Evolutionary conservation across 1,140 invertebrate species (phyloP).

Genomic region (Onthophagus taurus): DNA sequence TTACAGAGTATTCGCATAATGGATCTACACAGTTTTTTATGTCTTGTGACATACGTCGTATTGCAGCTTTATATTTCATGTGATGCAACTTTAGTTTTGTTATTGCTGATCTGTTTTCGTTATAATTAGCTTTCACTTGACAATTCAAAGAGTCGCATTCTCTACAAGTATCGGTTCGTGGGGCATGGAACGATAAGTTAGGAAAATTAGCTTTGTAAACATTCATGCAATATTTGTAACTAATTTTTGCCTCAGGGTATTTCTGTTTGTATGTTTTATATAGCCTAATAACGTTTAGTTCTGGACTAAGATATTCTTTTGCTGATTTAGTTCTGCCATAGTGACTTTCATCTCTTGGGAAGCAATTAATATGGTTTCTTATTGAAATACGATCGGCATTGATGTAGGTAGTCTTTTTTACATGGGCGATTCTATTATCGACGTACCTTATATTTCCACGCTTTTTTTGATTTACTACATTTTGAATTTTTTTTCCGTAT

Average conservation of each 20-base stretch:
- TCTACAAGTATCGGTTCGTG: conserved; percentile 13
- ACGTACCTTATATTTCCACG: background rate
- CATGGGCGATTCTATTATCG: background rate
- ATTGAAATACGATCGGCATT: conserved; percentile 8
- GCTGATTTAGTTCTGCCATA: conserved; percentile 11
- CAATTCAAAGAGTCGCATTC: conserved; percentile 10
- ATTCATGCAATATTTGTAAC: conserved; percentile 11
- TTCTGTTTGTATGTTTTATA: conserved; percentile 11
- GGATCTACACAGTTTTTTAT: conserved; percentile 1
- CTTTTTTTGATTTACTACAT: conserved; percentile 8
- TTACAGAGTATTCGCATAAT: background rate
- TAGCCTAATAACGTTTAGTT: conserved; percentile 12
- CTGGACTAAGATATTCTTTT: conserved; percentile 17
- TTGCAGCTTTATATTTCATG: background rate
- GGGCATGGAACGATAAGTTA: conserved; percentile 11
- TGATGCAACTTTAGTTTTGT: background rate
- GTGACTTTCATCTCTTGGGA: conserved; percentile 9
- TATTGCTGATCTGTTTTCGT: conserved; percentile 9
- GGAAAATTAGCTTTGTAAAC: conserved; percentile 11
- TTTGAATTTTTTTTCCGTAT: conserved; percentile 5
- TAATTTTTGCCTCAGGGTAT: conserved; percentile 4
- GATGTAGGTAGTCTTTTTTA: conserved; percentile 4
- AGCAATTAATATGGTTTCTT: conserved; percentile 10
- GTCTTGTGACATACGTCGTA: background rate
- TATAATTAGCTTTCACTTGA: conserved; percentile 10